Percentiles rank a stretch among this genome's conserved stretches.
phyloP scores from a whole-genome alignment of 1,140 invertebrate species.

The Cydia fagiglandana region DNA sequence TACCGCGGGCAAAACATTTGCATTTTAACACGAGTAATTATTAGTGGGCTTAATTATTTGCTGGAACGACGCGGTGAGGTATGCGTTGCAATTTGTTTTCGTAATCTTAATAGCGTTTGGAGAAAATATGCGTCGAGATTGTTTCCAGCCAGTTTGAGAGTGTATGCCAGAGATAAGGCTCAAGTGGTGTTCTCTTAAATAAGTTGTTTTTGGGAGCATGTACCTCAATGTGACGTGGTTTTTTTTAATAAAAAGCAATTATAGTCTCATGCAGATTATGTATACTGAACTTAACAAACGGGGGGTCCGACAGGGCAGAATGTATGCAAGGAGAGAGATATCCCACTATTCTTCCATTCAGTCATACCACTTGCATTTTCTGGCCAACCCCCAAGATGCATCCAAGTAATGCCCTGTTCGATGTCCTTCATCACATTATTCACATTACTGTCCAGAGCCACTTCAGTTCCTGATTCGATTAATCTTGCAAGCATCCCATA shows the following conservation, averaged over 20 bases:
- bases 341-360: too few relatives aligned
- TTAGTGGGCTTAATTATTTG: conserved; percentile 74
- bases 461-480: too few relatives aligned
- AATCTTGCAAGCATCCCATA: too few relatives aligned
- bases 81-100: conserved; percentile 68
- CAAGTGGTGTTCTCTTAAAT: conserved; percentile 2
- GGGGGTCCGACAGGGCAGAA: too few relatives aligned
- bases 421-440: too few relatives aligned
- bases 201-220: neutral
- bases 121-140: conserved; percentile 35
- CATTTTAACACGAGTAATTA: conserved; percentile 74
- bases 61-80: conserved; percentile 55
- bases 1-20: conserved; percentile 73
- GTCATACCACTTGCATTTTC: too few relatives aligned
- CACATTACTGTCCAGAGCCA: too few relatives aligned
- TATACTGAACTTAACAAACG: too few relatives aligned
- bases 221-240: neutral
- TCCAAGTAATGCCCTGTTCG: too few relatives aligned
- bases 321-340: too few relatives aligned
- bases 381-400: too few relatives aligned
- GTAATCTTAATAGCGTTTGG: conserved; percentile 61
- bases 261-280: too few relatives aligned
- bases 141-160: conserved; percentile 15
- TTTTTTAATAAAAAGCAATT: neutral
- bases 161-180: neutral